Conservation (phyloP, 2,888 invertebrate species). For the Eretmocerus hayati region DNA sequence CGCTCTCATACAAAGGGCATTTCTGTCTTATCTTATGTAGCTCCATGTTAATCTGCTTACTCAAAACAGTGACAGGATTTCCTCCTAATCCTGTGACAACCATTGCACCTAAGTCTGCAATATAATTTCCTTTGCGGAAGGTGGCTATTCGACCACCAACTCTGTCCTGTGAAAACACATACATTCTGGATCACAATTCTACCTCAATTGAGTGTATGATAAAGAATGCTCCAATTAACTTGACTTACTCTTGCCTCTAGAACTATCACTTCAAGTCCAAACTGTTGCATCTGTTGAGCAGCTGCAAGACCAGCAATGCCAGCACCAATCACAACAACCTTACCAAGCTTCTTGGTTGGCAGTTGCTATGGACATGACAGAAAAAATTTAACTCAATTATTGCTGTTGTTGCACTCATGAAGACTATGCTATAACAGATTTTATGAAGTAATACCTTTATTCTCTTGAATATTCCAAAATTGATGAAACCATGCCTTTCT, state of each 20-base stretch:
- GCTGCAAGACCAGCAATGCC: constrained; percentile 94
- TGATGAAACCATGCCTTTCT: constrained; percentile 93
- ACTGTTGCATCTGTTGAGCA: constrained; percentile 88
- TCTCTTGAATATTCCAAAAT: constrained; percentile 93
- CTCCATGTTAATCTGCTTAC: constrained; percentile 95
- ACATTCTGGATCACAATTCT: background rate
- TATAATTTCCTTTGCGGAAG: constrained; percentile 81
- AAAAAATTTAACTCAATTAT: constrained; percentile 5
- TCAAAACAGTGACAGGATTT: constrained; percentile 91
- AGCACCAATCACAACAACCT: constrained; percentile 61
- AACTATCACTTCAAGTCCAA: constrained; percentile 92
- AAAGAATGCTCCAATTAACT: no score
- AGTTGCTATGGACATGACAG: constrained; percentile 40
- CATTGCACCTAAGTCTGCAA: constrained; percentile 84
- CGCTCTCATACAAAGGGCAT: constrained; percentile 94
- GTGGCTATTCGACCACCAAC: constrained; percentile 97
- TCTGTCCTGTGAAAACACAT: constrained; percentile 56
- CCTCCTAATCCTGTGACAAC: constrained; percentile 95
- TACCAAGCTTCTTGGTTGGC: constrained; percentile 49
- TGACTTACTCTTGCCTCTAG: constrained; percentile 64
- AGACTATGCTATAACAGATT: background rate
- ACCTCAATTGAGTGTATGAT: background rate
- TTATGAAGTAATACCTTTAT: constrained; percentile 61
- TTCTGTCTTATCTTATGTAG: constrained; percentile 90
- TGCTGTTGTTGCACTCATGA: background rate